phyloP scores from a whole-genome alignment of 2,888 invertebrate genomes.

The Polydrusus tereticollis region DNA sequence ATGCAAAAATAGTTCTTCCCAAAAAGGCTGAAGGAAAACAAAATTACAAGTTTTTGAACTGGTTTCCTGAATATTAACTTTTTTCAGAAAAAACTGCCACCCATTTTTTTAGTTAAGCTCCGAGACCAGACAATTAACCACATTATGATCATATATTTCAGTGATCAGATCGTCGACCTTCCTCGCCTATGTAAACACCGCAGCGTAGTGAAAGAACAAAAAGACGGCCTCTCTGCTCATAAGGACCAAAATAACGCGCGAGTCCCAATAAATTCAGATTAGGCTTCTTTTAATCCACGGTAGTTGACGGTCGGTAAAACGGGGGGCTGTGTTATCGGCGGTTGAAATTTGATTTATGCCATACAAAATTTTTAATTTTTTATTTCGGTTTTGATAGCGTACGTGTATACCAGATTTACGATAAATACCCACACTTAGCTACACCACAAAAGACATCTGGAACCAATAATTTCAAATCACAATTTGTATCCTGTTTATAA shows the following conservation, averaged over 20 bases:
- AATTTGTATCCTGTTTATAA: background rate
- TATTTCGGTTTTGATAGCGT: constrained; percentile 8
- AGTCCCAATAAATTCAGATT: constrained; percentile 65
- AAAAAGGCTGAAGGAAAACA: too few species aligned
- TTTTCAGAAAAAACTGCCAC: too few species aligned
- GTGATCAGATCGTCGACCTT: constrained; percentile 44
- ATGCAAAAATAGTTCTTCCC: too few species aligned
- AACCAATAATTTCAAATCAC: background rate
- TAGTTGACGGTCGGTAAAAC: constrained; percentile 55
- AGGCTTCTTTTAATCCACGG: constrained; percentile 65
- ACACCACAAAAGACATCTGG: background rate
- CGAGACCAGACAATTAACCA: constrained; percentile 17
- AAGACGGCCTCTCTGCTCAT: constrained; percentile 43
- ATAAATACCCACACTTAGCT: too few species aligned
- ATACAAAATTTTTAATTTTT: constrained; percentile 17
- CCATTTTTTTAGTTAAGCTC: too few species aligned
- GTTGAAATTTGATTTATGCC: constrained; percentile 46
- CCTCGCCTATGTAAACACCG: constrained; percentile 43
- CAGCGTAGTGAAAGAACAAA: constrained; percentile 42
- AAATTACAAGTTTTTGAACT: too few species aligned
- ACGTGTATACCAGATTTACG: background rate
- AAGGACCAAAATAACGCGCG: constrained; percentile 48
- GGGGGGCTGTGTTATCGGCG: constrained; percentile 46
- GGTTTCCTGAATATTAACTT: too few species aligned
- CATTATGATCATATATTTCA: constrained; percentile 24